These are phyloP conservation scores for Coleophora deauratella DNA, from an alignment of 2,888 invertebrate genomes.

Conservation along the genomic window DNA sequence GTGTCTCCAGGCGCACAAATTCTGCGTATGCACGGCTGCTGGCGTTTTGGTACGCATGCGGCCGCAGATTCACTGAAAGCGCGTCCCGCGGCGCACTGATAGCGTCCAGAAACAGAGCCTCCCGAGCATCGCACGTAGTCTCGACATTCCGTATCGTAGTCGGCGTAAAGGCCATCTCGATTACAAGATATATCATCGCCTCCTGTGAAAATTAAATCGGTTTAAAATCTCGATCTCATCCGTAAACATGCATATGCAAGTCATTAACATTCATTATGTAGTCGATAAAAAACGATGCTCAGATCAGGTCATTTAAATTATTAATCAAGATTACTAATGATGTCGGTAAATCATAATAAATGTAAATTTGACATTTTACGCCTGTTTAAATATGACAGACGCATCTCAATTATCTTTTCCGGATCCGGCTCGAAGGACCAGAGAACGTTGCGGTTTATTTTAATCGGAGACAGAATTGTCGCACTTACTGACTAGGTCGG, in stretches of 20 bases:
- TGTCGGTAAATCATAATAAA: background rate
- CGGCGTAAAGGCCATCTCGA: conserved; percentile 58
- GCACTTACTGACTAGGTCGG: conserved; percentile 44
- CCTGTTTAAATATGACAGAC: no score
- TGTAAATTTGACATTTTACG: no score
- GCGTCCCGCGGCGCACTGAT: conserved; percentile 50
- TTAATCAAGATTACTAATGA: no score
- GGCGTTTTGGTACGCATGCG: conserved; percentile 51
- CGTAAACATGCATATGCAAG: conserved; percentile 3
- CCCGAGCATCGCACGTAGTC: conserved; percentile 58
- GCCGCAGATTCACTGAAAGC: conserved; percentile 56
- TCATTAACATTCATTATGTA: background rate
- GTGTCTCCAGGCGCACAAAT: conserved; percentile 46
- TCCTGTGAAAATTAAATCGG: conserved; percentile 30
- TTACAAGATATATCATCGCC: conserved; percentile 38
- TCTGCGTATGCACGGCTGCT: conserved; percentile 51
- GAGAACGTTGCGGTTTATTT: no score
- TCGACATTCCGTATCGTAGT: conserved; percentile 57
- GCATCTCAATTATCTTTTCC: no score
- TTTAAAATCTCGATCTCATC: conserved; percentile 5
- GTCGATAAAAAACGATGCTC: background rate
- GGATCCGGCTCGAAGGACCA: no score
- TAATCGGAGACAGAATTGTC: background rate
- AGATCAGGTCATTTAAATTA: background rate
- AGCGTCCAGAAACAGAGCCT: conserved; percentile 39